Percentiles rank a stretch among this genome's conserved stretches.
Evolutionary conservation across 2,888 invertebrate genomes (phyloP).

Genomic region (Stenichneumon culpator): DNA sequence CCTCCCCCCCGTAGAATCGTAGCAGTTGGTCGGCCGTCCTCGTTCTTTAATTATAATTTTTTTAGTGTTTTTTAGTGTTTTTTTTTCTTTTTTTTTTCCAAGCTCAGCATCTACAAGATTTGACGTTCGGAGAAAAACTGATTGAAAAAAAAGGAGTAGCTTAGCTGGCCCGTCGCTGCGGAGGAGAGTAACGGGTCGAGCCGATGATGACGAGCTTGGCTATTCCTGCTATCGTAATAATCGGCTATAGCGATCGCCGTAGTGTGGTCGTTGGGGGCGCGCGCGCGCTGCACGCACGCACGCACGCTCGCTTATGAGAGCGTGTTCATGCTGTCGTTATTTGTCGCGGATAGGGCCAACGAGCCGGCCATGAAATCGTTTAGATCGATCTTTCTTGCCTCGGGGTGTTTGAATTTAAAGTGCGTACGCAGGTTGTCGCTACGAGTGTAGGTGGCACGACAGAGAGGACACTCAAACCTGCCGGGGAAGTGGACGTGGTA

Average conservation of each 20-base stretch:
- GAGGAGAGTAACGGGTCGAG: conserved; percentile 61
- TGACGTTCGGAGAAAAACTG: conserved; percentile 80
- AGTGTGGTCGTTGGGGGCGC: conserved; percentile 71
- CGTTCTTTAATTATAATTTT: background rate
- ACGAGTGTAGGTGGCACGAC: conserved; percentile 96
- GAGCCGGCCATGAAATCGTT: conserved; percentile 88
- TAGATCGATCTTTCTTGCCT: conserved; percentile 93
- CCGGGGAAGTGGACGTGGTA: conserved; percentile 97
- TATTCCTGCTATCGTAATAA: conserved; percentile 63
- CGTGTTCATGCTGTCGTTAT: conserved; percentile 86
- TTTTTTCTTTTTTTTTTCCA: conserved; percentile 27
- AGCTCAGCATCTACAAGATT: conserved; percentile 80
- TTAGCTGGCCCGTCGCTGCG: conserved; percentile 59
- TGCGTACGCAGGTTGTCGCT: conserved; percentile 97
- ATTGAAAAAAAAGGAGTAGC: conserved; percentile 70
- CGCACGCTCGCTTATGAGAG: conserved; percentile 86
- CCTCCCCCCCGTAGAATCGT: background rate
- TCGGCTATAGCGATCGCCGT: conserved; percentile 61
- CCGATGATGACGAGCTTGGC: conserved; percentile 58
- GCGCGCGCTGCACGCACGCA: conserved; percentile 74
- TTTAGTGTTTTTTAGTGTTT: conserved; percentile 31
- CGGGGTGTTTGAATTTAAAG: conserved; percentile 97
- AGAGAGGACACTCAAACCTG: conserved; percentile 96
- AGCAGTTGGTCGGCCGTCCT: conserved; percentile 21
- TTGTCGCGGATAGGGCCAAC: conserved; percentile 86